A percentile compares a stretch with the other conserved stretches of the same genome.
These are phyloP conservation scores for Caenorhabditis drosophilae DNA, from an alignment of 2,888 invertebrate genomes.

Conservation along the genomic window DNA sequence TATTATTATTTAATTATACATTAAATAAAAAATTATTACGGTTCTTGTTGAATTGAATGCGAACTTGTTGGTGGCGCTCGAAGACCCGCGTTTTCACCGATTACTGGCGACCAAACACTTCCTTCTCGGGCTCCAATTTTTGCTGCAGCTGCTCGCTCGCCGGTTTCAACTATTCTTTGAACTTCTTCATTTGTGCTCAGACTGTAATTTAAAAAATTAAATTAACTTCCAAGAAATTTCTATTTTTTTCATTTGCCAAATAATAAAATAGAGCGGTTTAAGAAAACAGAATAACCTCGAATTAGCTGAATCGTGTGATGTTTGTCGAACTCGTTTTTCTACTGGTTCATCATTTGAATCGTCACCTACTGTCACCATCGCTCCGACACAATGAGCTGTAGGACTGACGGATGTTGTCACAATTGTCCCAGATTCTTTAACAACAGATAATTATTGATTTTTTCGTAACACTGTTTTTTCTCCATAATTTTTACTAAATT, in stretches of 20 bases:
- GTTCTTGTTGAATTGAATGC: neutral
- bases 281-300: slow-evolving; percentile 30
- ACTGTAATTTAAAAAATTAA: no score
- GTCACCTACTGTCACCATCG: slow-evolving; percentile 11
- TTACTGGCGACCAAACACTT: slow-evolving; percentile 15
- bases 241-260: no score
- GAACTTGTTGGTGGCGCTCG: neutral
- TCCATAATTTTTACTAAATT: neutral
- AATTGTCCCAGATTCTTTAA: no score
- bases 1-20: no score
- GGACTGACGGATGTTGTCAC: neutral
- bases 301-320: slow-evolving; percentile 56
- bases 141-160: no score
- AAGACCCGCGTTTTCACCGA: no score
- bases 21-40: no score
- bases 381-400: slow-evolving; percentile 5
- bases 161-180: slow-evolving; percentile 26
- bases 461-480: no score
- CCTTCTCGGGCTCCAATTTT: neutral
- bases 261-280: no score
- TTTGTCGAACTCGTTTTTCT: slow-evolving; percentile 59
- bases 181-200: slow-evolving; percentile 48
- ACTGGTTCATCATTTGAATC: slow-evolving; percentile 49
- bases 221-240: no score
- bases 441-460: no score